A percentile compares a stretch with the other conserved stretches of the same genome.
phyloP scores from a whole-genome alignment of 2,888 invertebrate genomes.

The Lampropteryx suffumata region DNA sequence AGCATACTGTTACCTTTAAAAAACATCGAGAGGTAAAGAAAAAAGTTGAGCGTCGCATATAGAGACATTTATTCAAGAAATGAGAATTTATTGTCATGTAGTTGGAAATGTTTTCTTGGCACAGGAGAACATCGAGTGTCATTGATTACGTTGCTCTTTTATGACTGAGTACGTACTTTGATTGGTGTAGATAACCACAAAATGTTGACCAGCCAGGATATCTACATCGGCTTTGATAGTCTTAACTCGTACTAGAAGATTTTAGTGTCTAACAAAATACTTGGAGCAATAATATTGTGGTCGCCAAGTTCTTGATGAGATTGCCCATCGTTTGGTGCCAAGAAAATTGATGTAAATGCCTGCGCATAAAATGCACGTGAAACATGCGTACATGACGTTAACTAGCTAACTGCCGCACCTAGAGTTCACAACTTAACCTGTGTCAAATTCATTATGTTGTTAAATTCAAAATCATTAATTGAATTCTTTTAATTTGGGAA shows the following conservation, averaged over 20 bases:
- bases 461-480: too few relatives aligned
- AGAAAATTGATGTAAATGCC: conserved; percentile 3
- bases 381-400: conserved; percentile 9
- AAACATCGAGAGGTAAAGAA: background rate
- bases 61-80: background rate
- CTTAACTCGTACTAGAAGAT: background rate
- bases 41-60: background rate
- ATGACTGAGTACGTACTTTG: too few relatives aligned
- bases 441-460: too few relatives aligned
- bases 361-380: conserved; percentile 6
- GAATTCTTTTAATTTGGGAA: too few relatives aligned
- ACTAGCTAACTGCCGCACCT: background rate
- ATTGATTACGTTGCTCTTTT: too few relatives aligned
- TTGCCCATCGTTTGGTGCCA: conserved; percentile 4
- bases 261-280: background rate
- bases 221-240: too few relatives aligned
- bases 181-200: too few relatives aligned
- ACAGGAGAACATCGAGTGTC: too few relatives aligned
- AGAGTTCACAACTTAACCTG: background rate
- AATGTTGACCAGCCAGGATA: too few relatives aligned
- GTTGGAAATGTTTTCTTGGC: background rate
- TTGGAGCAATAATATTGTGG: background rate
- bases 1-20: conserved; percentile 2
- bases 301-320: conserved; percentile 3
- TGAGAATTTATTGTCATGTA: background rate